Base-by-base conservation (phyloP, 2,888 invertebrate species). In the Parnassius mnemosyne region DNA sequence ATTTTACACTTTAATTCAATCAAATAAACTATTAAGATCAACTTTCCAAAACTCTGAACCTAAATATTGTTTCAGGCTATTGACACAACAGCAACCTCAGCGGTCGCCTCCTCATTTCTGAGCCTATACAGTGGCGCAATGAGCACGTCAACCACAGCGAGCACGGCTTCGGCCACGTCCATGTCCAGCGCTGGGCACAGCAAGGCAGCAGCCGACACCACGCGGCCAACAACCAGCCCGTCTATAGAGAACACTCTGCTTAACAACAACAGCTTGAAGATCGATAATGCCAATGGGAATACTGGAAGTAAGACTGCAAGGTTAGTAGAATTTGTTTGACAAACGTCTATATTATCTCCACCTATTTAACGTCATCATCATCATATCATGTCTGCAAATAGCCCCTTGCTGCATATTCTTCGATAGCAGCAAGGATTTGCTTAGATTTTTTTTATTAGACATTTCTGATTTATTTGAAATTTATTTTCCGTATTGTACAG, bases 11-110 rank as follows among this genome's bases (percentile, higher is more conserved):
- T 7, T 34, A 34, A 34, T 34, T 34, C 5, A 34, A 20, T 20
- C 1, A 34, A 34, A 34, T 34, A 34, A 34, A 34, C 34, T 34
- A 34, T 7, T 34, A 34, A 34, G 7, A 34, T 34, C 5, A 7
- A 7, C 7, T 34, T 34, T 34, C 7, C 7, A 5, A 34, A 34
- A 34, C 5, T 34, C 34, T 34, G 5, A 34, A 34, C 34, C 7
- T 9, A 13, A 49, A 49, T 49, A 49, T 49, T 51, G 9, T 60
- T 55, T 12, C 81, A 93, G 93, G 87, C 92, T 0, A 93, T 93
- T 56, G 94, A 94, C 77, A 92, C 93, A 7, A 93, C 93, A 58
- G 93, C 93, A 0, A 85, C 92, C 0, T 93, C 93, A n/a, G 84
- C 85, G 1, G 87, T 85, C 0, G 89, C 89, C 62, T 93, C 85